Evolutionary conservation across 2,797 vertebrate species (phyloP), one percentile per base, ranked within the genome.

Genomic region (Betta splendens): DNA sequence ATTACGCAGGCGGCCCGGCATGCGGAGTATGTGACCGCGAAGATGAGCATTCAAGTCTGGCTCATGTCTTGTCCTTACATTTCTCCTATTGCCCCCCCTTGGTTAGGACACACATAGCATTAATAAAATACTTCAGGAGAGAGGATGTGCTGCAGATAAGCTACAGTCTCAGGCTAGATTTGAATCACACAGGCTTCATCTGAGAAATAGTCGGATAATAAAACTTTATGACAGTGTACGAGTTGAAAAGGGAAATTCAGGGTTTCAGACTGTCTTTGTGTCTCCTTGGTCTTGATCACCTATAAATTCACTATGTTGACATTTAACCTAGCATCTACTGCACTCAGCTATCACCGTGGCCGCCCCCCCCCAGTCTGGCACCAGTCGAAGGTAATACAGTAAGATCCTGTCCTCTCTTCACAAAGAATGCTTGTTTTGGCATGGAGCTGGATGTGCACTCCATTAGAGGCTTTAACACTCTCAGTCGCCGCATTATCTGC

Each of bases 361-460:
- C 77, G 61, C 72, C 75, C 40, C 56, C 6, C 53, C 56, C 6
- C 53, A 47, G 61, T 76, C 80, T 84, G 79, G 82, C 72, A 76
- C 51, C 69, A 37, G 65, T 57, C 75, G 47, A 25, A 69, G 44
- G 70, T 71, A 81, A 82, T 82, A 80, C 71, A 64, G 75, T 82
- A 65, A 80, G 77, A 80, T 80, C 79, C 79, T 79, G 79, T 81
- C 68, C 56, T 59, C 75, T 74, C 52, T 38, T 77, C 51, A 66
- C 64, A 69, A 79, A 63, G 77, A 80, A 80, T 76, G 80, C 77
- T 82, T 81, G 71, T 71, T 72, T 77, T 80, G 81, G 80, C 72
- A 59, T 43, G 21, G 54, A 39, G 64, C 53, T 67, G 57, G 67
- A 76, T 50, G 45, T 56, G 69, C 61, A 69, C 65, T 77, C 69